Evolutionary conservation across 64 coral and sea anemone genomes (phyloP), one percentile per base, ranked within the genome.

Genomic region (Stichodactyla helianthus): DNA sequence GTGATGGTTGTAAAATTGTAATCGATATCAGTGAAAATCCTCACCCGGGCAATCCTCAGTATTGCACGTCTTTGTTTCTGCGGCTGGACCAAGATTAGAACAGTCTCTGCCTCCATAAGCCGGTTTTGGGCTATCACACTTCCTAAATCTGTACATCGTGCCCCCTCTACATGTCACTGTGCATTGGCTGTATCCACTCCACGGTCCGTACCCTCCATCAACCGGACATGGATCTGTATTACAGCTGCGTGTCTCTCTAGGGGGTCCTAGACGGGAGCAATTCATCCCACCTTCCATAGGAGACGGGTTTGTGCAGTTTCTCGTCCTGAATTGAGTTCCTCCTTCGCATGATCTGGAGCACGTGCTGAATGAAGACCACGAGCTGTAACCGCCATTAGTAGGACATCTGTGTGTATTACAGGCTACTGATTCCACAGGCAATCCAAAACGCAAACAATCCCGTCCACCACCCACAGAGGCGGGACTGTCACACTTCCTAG

Each of bases 241-340:
- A 90, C 92, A 94, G 5, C 5, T 51, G 58, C 51, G 35, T 53
- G 76, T 89, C 63, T 98, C 87, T 7, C 44, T 20, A 52, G 89
- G 15, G 50, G 87, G 87, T 65, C 92, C 95, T 63, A 98, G 84
- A 60, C 71, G 86, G 51, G 90, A 84, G 67, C 95, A 98, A 56
- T 86, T 85, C n/a, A 77, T 19, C 3, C 95, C 95, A 52, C 95
- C 95, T 7, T 28, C 76, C 11, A 27, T 55, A 64, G 95, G 92
- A 18, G 67, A 52, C 6, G 95, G 95, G 74, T 92, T 92, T 83
- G 95, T 98, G 59, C 95, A 98, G 71, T 89, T 89, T 26, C 95
- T 90, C 13, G 44, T 89, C 57, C 95, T 89, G 54, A 83, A 88
- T 18, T 89, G 86, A 56, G 83, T 77, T 5, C 95, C 95, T n/a